Conservation (phyloP, 1,140 invertebrate genomes). For the Apocrypta bakeri region DNA sequence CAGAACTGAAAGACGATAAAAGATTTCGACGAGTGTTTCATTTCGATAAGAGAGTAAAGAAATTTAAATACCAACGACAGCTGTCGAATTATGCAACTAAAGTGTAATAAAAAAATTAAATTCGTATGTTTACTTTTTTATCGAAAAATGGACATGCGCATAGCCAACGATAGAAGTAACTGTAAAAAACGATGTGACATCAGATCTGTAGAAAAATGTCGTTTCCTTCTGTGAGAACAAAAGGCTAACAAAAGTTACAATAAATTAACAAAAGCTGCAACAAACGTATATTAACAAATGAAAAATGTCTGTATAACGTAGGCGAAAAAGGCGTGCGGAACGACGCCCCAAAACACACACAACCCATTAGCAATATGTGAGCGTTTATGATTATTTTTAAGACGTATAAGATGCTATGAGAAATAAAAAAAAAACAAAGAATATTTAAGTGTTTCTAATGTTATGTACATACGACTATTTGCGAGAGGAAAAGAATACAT, state of each 20-base stretch:
- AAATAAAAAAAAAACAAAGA: slow-evolving; percentile 51
- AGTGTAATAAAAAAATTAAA: too few species aligned
- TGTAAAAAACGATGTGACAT: background rate
- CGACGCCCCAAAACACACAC: slow-evolving; percentile 24
- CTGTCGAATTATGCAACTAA: too few species aligned
- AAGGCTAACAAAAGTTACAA: slow-evolving; percentile 6
- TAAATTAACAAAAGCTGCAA: background rate
- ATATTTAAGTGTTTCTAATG: slow-evolving; percentile 67
- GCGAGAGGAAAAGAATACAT: slow-evolving; percentile 50
- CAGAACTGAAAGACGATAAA: background rate
- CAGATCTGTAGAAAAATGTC: background rate
- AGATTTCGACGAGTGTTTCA: too few species aligned
- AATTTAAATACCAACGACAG: too few species aligned
- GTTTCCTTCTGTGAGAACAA: background rate
- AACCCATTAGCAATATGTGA: slow-evolving; percentile 58
- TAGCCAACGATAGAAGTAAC: background rate
- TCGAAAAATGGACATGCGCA: too few species aligned
- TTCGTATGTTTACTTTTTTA: too few species aligned
- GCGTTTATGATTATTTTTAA: slow-evolving; percentile 62
- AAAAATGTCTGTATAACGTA: slow-evolving; percentile 32
- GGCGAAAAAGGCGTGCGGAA: slow-evolving; percentile 28
- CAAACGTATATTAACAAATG: background rate
- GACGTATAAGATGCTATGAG: slow-evolving; percentile 53
- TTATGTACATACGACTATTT: slow-evolving; percentile 65
- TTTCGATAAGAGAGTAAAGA: too few species aligned